phyloP scores from a whole-genome alignment of 2,888 invertebrate species.

The Cataglyphis albicans region DNA sequence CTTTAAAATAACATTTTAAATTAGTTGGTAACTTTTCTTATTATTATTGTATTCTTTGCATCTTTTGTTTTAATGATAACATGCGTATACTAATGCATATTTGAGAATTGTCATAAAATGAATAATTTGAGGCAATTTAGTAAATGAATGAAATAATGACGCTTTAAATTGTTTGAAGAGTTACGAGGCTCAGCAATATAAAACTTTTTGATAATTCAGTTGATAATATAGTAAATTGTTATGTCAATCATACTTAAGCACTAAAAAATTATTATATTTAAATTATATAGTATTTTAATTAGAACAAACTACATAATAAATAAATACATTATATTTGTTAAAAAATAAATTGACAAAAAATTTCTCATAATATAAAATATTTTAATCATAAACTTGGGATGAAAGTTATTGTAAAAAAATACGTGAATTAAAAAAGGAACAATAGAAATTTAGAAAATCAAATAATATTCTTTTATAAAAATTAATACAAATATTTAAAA shows the following conservation, averaged over 20 bases:
- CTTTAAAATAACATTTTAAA: background rate
- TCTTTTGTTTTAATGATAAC: background rate
- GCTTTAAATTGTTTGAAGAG: background rate
- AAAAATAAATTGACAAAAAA: slow-evolving; percentile 1
- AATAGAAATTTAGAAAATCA: background rate
- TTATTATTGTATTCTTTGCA: background rate
- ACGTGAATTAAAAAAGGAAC: background rate
- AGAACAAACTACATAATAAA: background rate
- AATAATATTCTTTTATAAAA: background rate
- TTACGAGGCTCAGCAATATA: background rate
- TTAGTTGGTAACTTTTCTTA: background rate
- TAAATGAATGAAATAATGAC: background rate
- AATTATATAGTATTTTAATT: too few species aligned
- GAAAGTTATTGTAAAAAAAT: background rate
- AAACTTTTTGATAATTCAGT: background rate
- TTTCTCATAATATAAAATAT: background rate
- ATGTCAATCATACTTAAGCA: background rate
- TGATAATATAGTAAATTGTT: background rate
- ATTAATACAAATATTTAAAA: background rate
- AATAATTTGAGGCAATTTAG: slow-evolving; percentile 9
- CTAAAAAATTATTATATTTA: background rate
- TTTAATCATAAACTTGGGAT: background rate
- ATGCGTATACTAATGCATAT: background rate
- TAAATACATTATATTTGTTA: background rate
- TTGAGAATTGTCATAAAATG: background rate